phyloP scores from a whole-genome alignment of 1,140 invertebrate genomes.

The Solenopsis fugax region DNA sequence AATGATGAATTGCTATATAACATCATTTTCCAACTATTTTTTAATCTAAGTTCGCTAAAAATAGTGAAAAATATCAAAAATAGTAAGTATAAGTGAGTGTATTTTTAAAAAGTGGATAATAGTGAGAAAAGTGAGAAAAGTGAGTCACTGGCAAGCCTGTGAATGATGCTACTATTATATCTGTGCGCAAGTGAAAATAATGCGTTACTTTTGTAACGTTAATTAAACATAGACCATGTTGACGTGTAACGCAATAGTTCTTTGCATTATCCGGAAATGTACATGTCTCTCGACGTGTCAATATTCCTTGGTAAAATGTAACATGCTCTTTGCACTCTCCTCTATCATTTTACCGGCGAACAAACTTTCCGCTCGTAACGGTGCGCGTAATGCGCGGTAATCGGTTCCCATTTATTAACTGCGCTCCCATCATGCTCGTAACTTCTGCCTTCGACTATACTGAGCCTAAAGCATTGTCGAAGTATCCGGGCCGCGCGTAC shows the following conservation, averaged over 20 bases:
- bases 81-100: no score
- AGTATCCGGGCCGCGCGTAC: slow-evolving; percentile 59
- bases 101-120: no score
- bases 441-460: slow-evolving; percentile 59
- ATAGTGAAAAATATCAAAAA: no score
- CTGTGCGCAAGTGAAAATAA: neutral
- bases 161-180: neutral
- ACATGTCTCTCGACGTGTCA: neutral
- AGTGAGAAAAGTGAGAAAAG: no score
- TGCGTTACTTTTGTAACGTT: neutral
- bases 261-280: neutral
- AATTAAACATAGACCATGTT: neutral
- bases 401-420: slow-evolving; percentile 55
- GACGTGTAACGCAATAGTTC: neutral
- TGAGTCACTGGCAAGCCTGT: no score
- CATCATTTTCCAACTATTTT: no score
- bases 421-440: slow-evolving; percentile 40
- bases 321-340: neutral
- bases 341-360: slow-evolving; percentile 11
- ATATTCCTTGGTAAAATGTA: neutral
- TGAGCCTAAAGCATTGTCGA: slow-evolving; percentile 58
- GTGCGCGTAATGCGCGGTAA: slow-evolving; percentile 29
- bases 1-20: no score
- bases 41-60: no score
- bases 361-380: slow-evolving; percentile 30